phyloP scores from a whole-genome alignment of 2,797 vertebrate species.

The Schizopygopsis pylzovi region DNA sequence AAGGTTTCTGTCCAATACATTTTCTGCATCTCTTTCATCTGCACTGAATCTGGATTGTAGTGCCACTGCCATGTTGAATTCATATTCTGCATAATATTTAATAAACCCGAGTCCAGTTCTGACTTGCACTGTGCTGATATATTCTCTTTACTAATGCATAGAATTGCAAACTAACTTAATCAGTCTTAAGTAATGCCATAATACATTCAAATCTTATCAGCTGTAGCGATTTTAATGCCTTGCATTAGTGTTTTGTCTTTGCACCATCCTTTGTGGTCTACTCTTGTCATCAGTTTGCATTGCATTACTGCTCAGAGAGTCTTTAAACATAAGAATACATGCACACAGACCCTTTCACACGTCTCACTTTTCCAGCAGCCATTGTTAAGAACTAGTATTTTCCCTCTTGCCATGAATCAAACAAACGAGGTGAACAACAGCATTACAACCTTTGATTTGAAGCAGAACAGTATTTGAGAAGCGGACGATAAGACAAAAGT shows the following conservation, averaged over 20 bases:
- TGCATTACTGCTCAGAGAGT: not conserved
- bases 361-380: not conserved
- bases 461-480: not conserved
- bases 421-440: not conserved
- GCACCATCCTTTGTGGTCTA: not conserved
- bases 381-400: not conserved
- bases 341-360: not conserved
- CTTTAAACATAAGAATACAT: not conserved
- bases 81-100: not conserved
- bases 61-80: not conserved
- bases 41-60: not conserved
- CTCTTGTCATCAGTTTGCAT: not conserved
- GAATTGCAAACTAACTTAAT: not conserved
- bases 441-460: not conserved
- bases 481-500: not conserved
- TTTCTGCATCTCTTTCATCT: not conserved
- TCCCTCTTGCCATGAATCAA: not conserved
- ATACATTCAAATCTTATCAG: not conserved
- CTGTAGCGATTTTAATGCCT: not conserved
- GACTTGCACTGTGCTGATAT: not conserved
- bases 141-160: constrained; percentile 3
- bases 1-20: not conserved
- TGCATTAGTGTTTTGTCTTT: not conserved
- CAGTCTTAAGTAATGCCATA: not conserved
- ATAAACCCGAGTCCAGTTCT: not conserved